A percentile compares a stretch with the other conserved stretches of the same genome.
phyloP scores from a whole-genome alignment of 2,113 vertebrate species.

The Charadrius vociferus region DNA sequence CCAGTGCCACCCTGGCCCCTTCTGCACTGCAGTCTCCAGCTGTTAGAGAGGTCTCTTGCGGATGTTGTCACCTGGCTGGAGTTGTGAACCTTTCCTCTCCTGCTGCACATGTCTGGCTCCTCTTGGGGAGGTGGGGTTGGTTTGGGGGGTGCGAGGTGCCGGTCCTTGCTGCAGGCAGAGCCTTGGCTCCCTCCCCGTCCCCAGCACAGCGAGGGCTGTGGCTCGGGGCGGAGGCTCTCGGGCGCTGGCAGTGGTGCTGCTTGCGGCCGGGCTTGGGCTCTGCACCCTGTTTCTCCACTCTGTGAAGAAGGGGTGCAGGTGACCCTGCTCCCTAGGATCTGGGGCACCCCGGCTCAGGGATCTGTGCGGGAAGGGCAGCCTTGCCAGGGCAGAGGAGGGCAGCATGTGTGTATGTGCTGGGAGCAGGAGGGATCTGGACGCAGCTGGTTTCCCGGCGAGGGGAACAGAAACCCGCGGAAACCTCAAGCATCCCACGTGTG shows the following conservation, averaged over 20 bases:
- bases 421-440: not conserved
- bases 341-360: accelerated
- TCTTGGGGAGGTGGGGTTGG: accelerated
- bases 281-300: too few species aligned
- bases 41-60: not conserved
- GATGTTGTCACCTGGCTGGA: not conserved
- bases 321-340: not conserved
- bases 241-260: not conserved
- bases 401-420: not conserved
- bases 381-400: not conserved
- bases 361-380: not conserved
- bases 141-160: not conserved
- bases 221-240: not conserved
- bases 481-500: not conserved
- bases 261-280: not conserved
- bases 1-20: not conserved
- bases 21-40: accelerated
- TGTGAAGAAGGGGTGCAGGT: not conserved
- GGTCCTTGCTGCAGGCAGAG: not conserved
- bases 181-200: not conserved
- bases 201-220: not conserved
- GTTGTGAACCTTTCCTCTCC: not conserved
- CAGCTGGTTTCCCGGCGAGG: not conserved
- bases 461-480: not conserved
- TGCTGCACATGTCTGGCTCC: accelerated